phyloP scores from a whole-genome alignment of 2,113 vertebrate genomes.

The Mastomys coucha region DNA sequence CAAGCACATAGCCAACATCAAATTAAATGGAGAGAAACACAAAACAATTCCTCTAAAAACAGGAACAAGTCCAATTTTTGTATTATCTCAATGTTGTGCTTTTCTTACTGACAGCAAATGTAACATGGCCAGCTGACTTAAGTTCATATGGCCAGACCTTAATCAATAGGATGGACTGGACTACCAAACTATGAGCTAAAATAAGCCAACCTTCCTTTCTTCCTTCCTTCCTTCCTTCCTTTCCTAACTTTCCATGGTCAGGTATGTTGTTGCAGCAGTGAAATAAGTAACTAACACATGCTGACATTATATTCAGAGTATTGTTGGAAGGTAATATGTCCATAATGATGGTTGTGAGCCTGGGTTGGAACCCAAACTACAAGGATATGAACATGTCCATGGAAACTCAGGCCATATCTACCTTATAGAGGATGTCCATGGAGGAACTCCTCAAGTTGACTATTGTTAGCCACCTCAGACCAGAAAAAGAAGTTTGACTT shows the following conservation, averaged over 20 bases:
- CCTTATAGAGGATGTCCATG: slow-evolving; percentile 95
- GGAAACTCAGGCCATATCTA: slow-evolving; percentile 96
- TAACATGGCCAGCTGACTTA: neutral
- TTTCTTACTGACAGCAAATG: neutral
- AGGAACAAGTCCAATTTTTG: too few species aligned
- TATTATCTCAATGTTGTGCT: neutral
- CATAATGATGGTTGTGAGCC: neutral
- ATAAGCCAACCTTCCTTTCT: neutral
- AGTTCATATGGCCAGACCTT: neutral
- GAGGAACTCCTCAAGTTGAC: slow-evolving; percentile 92
- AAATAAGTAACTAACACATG: neutral
- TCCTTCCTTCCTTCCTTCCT: neutral
- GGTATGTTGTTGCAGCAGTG: neutral
- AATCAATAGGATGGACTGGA: neutral
- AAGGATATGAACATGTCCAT: neutral
- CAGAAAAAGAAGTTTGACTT: slow-evolving; percentile 93
- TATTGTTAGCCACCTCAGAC: slow-evolving; percentile 94
- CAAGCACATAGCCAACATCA: too few species aligned
- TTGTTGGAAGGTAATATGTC: neutral
- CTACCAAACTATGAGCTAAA: neutral
- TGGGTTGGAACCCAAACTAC: neutral
- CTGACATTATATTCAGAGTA: neutral
- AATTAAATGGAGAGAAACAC: too few species aligned
- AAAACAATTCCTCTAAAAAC: too few species aligned
- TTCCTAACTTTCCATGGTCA: neutral